These are phyloP conservation scores for Oncorhynchus mykiss DNA, from an alignment of 2,113 vertebrate species.

Conservation along the genomic window DNA sequence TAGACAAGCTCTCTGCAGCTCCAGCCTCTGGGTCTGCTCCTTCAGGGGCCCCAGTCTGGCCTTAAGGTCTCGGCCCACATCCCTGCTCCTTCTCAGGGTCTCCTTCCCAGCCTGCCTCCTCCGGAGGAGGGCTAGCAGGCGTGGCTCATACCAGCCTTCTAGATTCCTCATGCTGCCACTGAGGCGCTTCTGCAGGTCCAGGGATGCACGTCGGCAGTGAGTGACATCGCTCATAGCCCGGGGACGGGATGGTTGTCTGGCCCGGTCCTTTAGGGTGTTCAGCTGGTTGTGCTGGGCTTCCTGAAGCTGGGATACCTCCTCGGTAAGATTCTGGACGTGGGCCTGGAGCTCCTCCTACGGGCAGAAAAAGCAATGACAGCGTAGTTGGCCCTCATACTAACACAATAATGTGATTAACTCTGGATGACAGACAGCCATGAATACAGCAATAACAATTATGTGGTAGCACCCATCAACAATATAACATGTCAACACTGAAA, in stretches of 20 bases:
- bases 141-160: conserved; percentile 85
- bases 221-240: conserved; percentile 78
- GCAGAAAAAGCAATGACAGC: conserved; percentile 2
- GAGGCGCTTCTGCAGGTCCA: conserved; percentile 80
- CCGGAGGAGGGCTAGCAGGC: conserved; percentile 79
- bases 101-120: conserved; percentile 75
- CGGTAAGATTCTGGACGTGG: conserved; percentile 70
- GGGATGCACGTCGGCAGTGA: conserved; percentile 79
- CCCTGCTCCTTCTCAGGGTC: conserved; percentile 77
- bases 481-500: neutral
- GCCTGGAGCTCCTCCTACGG: conserved; percentile 73
- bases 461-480: neutral
- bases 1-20: conserved; percentile 76
- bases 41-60: conserved; percentile 75
- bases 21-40: conserved; percentile 72
- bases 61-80: conserved; percentile 75
- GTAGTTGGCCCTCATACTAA: neutral
- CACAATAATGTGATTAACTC: neutral
- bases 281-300: conserved; percentile 75
- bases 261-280: conserved; percentile 61
- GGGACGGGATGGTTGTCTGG: conserved; percentile 55
- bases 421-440: neutral
- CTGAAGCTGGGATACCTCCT: conserved; percentile 74
- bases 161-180: conserved; percentile 75
- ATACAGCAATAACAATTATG: neutral